Evolutionary conservation across 1,140 invertebrate species (phyloP).

Genomic region (Drosophila watanabei): DNA sequence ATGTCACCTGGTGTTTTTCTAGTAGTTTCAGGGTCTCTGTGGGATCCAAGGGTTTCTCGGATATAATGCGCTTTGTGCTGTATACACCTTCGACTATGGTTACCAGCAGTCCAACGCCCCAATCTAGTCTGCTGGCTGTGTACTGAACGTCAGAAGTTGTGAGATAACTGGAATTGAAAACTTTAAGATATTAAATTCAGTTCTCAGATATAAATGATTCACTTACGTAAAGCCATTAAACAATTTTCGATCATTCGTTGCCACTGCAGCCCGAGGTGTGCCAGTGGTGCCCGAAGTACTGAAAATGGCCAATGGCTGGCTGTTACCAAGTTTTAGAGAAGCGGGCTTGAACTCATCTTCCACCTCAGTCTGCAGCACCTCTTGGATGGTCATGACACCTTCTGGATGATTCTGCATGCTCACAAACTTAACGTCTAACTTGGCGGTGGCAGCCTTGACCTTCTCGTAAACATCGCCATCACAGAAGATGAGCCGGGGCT

Average conservation of each 20-base stretch:
- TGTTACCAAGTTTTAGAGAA: neutral
- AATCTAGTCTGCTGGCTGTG: conserved; percentile 27
- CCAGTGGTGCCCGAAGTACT: conserved; percentile 91
- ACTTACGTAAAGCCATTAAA: neutral
- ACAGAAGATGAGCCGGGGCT: conserved; percentile 49
- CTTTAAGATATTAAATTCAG: neutral
- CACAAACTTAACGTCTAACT: conserved; percentile 24
- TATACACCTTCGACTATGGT: neutral
- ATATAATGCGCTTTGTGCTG: conserved; percentile 20
- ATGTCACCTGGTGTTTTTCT: neutral
- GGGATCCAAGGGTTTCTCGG: neutral
- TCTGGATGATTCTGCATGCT: conserved; percentile 26
- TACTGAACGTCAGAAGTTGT: conserved; percentile 21
- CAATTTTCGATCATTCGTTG: conserved; percentile 87
- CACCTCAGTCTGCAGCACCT: conserved; percentile 6
- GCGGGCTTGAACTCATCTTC: conserved; percentile 10
- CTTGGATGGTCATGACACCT: conserved; percentile 5
- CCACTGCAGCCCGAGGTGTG: conserved; percentile 90
- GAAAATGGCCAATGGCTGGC: conserved; percentile 68
- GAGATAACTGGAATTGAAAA: neutral
- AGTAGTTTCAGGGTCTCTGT: neutral
- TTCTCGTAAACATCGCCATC: conserved; percentile 39
- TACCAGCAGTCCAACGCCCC: neutral
- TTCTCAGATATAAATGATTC: neutral
- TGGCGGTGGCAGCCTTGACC: neutral